Percentiles rank a stretch among this genome's conserved stretches.
phyloP scores from a whole-genome alignment of 1,140 invertebrate species.

The Hypsibius dujardini region DNA sequence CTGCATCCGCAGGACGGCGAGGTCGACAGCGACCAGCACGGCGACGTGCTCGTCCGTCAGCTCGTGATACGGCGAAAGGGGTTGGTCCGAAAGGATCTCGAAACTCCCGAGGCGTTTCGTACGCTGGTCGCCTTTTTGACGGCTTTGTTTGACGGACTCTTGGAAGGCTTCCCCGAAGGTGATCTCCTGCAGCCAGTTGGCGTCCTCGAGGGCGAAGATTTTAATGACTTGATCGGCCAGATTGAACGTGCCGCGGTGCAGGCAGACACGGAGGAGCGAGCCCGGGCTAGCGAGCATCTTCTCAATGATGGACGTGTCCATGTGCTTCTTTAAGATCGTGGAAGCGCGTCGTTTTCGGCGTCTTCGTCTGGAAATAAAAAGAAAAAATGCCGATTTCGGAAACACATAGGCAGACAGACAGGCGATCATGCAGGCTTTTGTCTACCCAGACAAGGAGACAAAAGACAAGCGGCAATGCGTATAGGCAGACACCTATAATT shows the following conservation, averaged over 20 bases:
- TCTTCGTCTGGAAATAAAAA: neutral
- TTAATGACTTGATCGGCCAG: slow-evolving; percentile 10
- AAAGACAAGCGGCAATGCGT: too few relatives aligned
- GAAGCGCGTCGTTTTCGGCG: neutral
- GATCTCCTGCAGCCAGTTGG: neutral
- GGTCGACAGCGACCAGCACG: neutral
- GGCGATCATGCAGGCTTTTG: too few relatives aligned
- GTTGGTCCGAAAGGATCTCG: neutral
- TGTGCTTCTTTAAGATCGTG: neutral
- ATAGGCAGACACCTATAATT: too few relatives aligned
- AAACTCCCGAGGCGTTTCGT: slow-evolving; percentile 10
- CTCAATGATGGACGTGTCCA: slow-evolving; percentile 8
- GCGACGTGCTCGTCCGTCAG: neutral
- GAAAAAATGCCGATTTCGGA: neutral
- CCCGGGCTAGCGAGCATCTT: slow-evolving; percentile 7
- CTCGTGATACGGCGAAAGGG: neutral
- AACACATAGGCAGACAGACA: too few relatives aligned
- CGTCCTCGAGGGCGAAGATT: neutral
- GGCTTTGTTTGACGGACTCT: neutral
- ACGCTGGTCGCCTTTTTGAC: neutral
- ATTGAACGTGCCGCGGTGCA: neutral
- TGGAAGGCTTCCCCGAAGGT: neutral
- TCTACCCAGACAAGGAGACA: too few relatives aligned
- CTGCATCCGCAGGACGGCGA: neutral
- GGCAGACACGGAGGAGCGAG: neutral